Evolutionary conservation across 2,113 vertebrate species (phyloP).

Genomic region (Cinclus cinclus): DNA sequence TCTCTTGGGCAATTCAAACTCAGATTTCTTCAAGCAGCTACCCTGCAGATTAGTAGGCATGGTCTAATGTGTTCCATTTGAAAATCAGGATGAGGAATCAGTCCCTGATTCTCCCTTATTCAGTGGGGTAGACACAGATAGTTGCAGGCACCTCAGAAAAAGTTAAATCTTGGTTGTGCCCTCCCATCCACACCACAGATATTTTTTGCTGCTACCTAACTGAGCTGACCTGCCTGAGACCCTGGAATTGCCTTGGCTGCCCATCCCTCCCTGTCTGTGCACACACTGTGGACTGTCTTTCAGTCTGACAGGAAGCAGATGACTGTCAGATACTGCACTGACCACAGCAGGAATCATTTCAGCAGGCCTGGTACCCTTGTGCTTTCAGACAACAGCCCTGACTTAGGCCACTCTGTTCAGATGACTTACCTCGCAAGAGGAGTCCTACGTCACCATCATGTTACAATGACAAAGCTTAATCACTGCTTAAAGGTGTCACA

Average conservation of each 20-base stretch:
- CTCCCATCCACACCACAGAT: not conserved
- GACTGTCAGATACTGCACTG: not conserved
- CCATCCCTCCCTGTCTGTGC: not conserved
- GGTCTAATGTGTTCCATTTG: not conserved
- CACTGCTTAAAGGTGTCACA: not conserved
- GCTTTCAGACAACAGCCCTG: not conserved
- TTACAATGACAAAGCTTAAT: not conserved
- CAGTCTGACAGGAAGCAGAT: not conserved
- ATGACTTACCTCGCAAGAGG: not conserved
- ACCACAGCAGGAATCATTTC: not conserved
- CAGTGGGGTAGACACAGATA: rapidly evolving
- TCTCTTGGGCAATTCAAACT: not conserved
- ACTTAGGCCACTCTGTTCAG: not conserved
- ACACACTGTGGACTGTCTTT: not conserved
- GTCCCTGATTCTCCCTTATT: not conserved
- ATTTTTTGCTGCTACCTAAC: not conserved
- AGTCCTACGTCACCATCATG: not conserved
- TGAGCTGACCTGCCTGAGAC: not conserved
- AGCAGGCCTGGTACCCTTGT: not conserved
- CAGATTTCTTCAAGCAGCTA: not conserved
- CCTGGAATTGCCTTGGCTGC: not conserved
- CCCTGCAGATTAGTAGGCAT: not conserved
- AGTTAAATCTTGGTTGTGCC: not conserved
- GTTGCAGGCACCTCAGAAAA: not conserved
- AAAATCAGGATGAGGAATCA: not conserved